These are phyloP conservation scores for Paracyclopina nana DNA, from an alignment of 1,140 invertebrate species.

Conservation along the genomic window DNA sequence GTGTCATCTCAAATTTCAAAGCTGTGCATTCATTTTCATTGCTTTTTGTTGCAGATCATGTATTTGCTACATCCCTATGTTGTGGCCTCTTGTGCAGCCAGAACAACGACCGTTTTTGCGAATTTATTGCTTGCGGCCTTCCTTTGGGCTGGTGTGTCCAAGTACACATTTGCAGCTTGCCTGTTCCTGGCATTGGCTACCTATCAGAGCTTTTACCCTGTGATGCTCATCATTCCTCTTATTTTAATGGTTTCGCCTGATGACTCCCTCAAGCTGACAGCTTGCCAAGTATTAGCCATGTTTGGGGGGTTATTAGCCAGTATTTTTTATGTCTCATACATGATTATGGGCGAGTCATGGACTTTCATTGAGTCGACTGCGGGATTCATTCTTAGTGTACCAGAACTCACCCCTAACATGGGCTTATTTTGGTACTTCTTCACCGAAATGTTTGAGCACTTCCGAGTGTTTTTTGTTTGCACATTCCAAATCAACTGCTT, in stretches of 20 bases:
- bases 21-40: conserved; percentile 25
- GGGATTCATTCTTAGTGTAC: conserved; percentile 62
- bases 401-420: conserved; percentile 87
- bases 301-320: conserved; percentile 22
- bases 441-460: conserved; percentile 99
- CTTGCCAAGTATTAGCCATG: conserved; percentile 17
- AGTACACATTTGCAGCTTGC: conserved; percentile 23
- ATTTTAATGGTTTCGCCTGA: conserved; percentile 17
- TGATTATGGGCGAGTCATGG: conserved; percentile 37
- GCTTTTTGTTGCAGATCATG: conserved; percentile 36
- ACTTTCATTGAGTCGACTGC: conserved; percentile 53
- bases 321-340: conserved; percentile 27
- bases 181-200: conserved; percentile 44
- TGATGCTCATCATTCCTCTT: conserved; percentile 55
- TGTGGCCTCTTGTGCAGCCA: conserved; percentile 67
- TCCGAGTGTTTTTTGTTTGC: conserved; percentile 76
- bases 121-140: conserved; percentile 56
- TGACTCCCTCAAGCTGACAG: conserved; percentile 15
- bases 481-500: conserved; percentile 92
- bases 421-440: conserved; percentile 99
- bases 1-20: too few species aligned
- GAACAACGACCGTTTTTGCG: conserved; percentile 70
- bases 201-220: conserved; percentile 65
- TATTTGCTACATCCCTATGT: conserved; percentile 86
- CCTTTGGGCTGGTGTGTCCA: conserved; percentile 45